phyloP scores from a whole-genome alignment of 2,113 vertebrate species.

The Garra rufa region DNA sequence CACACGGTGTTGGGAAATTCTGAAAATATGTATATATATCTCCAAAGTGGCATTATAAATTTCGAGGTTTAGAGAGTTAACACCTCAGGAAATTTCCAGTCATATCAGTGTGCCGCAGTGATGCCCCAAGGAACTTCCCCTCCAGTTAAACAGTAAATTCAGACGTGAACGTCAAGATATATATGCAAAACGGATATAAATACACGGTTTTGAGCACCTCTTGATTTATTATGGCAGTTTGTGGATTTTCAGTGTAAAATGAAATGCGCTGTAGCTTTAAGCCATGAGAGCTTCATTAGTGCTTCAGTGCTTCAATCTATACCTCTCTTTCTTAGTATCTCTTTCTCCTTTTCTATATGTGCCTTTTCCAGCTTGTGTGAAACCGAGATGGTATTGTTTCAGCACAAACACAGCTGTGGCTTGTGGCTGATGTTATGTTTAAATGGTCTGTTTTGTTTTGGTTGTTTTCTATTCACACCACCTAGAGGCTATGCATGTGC shows the following conservation, averaged over 20 bases:
- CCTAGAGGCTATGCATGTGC: constrained; percentile 9
- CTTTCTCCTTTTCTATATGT: neutral
- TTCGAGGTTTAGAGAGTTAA: neutral
- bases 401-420: neutral
- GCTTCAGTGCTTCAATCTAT: neutral
- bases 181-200: constrained; percentile 13
- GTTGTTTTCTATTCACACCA: neutral
- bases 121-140: constrained; percentile 3
- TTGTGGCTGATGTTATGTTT: constrained; percentile 7
- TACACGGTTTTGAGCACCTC: neutral
- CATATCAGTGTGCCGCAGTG: constrained; percentile 20
- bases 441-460: neutral
- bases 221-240: constrained; percentile 13
- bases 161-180: constrained; percentile 16
- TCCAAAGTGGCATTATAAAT: neutral
- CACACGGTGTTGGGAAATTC: neutral
- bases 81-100: constrained; percentile 11
- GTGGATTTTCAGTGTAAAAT: constrained; percentile 12
- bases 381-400: neutral
- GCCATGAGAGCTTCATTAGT: constrained; percentile 5
- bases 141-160: constrained; percentile 10
- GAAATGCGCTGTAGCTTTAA: constrained; percentile 30
- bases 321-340: neutral
- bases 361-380: constrained; percentile 6
- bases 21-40: neutral